Percentiles rank a stretch among this genome's conserved stretches.
phyloP scores from a whole-genome alignment of 2,797 vertebrate species.

The Hydrolagus colliei region DNA sequence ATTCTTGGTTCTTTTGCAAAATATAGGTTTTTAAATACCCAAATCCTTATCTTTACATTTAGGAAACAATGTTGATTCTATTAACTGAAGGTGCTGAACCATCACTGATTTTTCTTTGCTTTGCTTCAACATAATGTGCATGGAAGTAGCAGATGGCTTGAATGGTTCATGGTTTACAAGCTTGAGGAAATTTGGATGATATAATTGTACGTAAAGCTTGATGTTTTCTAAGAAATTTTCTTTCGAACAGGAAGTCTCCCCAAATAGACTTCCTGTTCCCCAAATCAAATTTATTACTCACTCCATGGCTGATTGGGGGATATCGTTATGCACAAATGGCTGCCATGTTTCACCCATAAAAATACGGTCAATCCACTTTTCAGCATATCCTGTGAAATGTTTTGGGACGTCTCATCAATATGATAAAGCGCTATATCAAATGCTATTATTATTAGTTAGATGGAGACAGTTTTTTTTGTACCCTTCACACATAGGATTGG shows the following conservation, averaged over 20 bases:
- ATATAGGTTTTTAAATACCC: background rate
- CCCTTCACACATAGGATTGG: no score
- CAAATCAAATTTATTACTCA: no score
- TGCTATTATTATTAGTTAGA: no score
- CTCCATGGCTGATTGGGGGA: no score
- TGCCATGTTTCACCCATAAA: no score
- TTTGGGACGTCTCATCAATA: no score
- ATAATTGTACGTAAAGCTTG: background rate
- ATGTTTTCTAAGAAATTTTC: background rate
- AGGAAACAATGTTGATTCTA: background rate
- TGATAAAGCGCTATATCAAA: no score
- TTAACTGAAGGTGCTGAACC: background rate
- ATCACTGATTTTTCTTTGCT: background rate
- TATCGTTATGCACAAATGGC: no score
- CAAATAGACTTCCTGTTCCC: no score
- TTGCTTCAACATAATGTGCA: background rate
- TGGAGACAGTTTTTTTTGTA: no score
- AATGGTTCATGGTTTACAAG: background rate
- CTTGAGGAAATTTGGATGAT: background rate
- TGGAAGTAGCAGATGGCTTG: background rate
- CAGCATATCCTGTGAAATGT: no score
- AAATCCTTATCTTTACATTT: background rate
- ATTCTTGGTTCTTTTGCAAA: background rate
- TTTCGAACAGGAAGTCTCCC: background rate
- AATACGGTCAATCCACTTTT: no score